Evolutionary conservation across 30 jellyfish, hydroid and myxozoan species (phyloP), one percentile per base, ranked within the genome.

Genomic region (Turritopsis rubra): DNA sequence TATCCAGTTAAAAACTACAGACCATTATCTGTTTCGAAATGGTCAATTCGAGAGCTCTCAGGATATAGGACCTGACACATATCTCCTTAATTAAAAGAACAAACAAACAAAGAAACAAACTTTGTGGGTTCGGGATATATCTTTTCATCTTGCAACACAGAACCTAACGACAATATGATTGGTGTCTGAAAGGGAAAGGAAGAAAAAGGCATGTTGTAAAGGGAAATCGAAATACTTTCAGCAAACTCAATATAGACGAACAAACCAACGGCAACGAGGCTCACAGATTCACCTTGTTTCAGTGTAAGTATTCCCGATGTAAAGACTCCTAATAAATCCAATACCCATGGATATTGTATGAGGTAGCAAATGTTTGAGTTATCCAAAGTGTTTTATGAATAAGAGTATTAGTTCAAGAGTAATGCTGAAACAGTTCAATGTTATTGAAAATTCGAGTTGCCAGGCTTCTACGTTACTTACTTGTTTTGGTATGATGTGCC

Each of bases 61-160:
- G 60, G 5, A 3, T 41, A 41, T 3, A 13, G 13, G 13, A 41
- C 9, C 60, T 3, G 60, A 41, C 13, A 41, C 13, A 3, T 41
- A 3, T 41, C 60, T 3, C 5, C 13, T 41, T 41, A 41, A 41
- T 3, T 41, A 41, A 41, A 41, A 41, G 9, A 41, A 41, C 5
- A 41, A 41, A 3, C 60, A 41, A 41, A 41, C 5, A 41, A 41
- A 41, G 9, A 29, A 23, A 17, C 84, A 28, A 73, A 90, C 97
- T 90, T 90, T 41, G 81, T 81, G 4, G 97, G 97, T 52, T 90
- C 93, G 18, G 97, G 93, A 91, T 92, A 90, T 16, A 90, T 53
- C 65, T 83, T 91, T 54, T 88, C 93, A 65, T 90, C 95, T 31
- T 85, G 90, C 24, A 90, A 85, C 52, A 83, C 95, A 68, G 60